Evolutionary conservation across 2,888 invertebrate genomes (phyloP).

Genomic region (Drosophila meridiana): DNA sequence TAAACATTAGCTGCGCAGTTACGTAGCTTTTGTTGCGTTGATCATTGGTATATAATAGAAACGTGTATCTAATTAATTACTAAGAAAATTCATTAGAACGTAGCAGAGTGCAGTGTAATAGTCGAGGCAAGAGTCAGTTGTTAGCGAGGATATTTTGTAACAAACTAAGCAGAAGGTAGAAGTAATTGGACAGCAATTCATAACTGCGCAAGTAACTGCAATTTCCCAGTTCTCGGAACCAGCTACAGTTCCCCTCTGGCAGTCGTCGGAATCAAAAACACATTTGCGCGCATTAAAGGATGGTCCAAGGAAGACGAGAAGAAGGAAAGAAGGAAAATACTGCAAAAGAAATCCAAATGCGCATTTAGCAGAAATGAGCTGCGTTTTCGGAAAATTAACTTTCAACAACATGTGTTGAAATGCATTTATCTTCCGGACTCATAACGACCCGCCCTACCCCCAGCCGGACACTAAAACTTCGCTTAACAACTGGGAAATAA

Average conservation of each 20-base stretch:
- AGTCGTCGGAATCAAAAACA: slow-evolving; percentile 65
- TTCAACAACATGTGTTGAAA: slow-evolving; percentile 81
- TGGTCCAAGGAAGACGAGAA: slow-evolving; percentile 17
- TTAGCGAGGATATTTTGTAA: not conserved
- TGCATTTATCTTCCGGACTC: slow-evolving; percentile 77
- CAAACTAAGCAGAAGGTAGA: not conserved
- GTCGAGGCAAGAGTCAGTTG: not conserved
- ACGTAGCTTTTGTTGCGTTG: too few relatives aligned
- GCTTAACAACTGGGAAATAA: slow-evolving; percentile 55
- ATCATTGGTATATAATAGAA: too few relatives aligned
- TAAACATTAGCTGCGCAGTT: too few relatives aligned
- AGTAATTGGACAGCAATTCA: slow-evolving; percentile 27
- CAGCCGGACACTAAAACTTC: slow-evolving; percentile 42
- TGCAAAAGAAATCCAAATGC: slow-evolving; percentile 56
- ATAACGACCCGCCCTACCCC: slow-evolving; percentile 41
- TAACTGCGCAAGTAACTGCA: slow-evolving; percentile 18
- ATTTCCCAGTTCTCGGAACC: not conserved
- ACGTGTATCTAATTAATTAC: too few relatives aligned
- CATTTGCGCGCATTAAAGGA: slow-evolving; percentile 66
- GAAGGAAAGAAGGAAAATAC: slow-evolving; percentile 2
- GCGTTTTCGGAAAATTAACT: slow-evolving; percentile 79
- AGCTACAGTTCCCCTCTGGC: slow-evolving; percentile 2
- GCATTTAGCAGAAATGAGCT: slow-evolving; percentile 77
- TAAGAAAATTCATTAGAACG: not conserved
- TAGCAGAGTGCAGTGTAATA: not conserved